Conservation (phyloP, 2,888 invertebrate genomes). For the Drosophila imparisetae region DNA sequence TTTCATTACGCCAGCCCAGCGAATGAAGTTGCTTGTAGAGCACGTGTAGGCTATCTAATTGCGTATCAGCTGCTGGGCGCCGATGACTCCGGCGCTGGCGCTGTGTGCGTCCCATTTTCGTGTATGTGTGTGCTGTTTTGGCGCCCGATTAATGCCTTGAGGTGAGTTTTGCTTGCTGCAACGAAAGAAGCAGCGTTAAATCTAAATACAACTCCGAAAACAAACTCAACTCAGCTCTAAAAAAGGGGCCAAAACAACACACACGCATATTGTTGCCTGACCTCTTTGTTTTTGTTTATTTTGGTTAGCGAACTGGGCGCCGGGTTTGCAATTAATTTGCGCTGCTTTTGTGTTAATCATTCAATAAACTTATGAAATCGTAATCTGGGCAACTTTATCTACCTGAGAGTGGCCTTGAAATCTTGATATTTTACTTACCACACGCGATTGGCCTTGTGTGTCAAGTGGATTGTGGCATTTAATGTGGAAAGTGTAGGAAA, state of each 20-base stretch:
- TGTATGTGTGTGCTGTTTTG: conserved; percentile 64
- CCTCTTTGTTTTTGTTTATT: conserved; percentile 37
- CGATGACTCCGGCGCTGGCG: conserved; percentile 65
- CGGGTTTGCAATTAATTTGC: conserved; percentile 2
- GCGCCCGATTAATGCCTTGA: conserved; percentile 36
- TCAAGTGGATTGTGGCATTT: conserved; percentile 37
- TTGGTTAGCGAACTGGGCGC: background rate
- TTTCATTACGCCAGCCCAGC: conserved; percentile 86
- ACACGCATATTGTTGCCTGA: conserved; percentile 72
- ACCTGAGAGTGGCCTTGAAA: conserved; percentile 66
- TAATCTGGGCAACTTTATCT: conserved; percentile 44
- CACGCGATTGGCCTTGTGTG: conserved; percentile 52
- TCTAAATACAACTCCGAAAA: conserved; percentile 16
- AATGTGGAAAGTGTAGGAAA: conserved; percentile 44
- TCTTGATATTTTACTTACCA: conserved; percentile 56
- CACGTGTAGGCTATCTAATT: conserved; percentile 38
- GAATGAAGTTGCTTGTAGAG: conserved; percentile 68
- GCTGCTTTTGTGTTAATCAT: conserved; percentile 14
- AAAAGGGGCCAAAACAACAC: conserved; percentile 78
- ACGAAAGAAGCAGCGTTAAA: conserved; percentile 75
- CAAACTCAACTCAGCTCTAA: conserved; percentile 1
- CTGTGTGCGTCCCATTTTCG: conserved; percentile 78
- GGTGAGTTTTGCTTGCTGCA: conserved; percentile 67
- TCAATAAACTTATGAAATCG: conserved; percentile 70
- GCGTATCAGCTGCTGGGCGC: conserved; percentile 19